phyloP scores from a whole-genome alignment of 2,888 invertebrate species.

The Noctua pronuba region DNA sequence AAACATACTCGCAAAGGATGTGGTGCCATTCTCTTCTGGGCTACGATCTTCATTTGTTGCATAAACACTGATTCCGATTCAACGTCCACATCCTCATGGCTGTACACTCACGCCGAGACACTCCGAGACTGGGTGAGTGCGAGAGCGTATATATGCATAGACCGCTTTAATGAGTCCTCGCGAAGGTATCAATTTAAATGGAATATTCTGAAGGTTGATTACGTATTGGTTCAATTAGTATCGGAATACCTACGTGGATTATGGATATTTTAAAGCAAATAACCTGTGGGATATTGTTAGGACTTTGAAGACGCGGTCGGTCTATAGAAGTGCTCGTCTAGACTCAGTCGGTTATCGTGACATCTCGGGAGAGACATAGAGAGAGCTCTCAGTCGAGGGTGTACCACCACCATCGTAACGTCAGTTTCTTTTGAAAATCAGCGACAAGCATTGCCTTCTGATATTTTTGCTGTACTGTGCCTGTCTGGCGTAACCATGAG shows the following conservation, averaged over 20 bases:
- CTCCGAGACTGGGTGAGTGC: not conserved
- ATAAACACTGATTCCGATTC: not conserved
- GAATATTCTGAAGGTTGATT: too few relatives aligned
- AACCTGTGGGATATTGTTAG: too few relatives aligned
- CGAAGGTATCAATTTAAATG: too few relatives aligned
- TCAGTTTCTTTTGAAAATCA: not conserved
- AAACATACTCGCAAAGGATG: not conserved
- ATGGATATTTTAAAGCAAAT: too few relatives aligned
- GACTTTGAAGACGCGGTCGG: too few relatives aligned
- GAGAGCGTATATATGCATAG: not conserved
- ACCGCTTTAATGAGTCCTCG: too few relatives aligned
- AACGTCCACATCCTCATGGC: not conserved
- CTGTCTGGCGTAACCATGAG: not conserved
- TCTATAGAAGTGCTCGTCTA: not conserved
- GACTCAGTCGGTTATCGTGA: not conserved
- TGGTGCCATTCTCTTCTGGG: not conserved
- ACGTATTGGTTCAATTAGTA: too few relatives aligned
- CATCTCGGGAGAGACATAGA: not conserved
- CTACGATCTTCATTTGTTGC: slow-evolving; percentile 9
- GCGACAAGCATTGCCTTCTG: not conserved
- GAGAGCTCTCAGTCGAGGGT: not conserved
- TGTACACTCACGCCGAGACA: too few relatives aligned
- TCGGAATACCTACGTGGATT: too few relatives aligned
- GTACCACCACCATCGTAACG: not conserved
- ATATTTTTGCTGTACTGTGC: not conserved